Conservation (phyloP, 1,140 invertebrate species). For the Trissolcus basalis region DNA sequence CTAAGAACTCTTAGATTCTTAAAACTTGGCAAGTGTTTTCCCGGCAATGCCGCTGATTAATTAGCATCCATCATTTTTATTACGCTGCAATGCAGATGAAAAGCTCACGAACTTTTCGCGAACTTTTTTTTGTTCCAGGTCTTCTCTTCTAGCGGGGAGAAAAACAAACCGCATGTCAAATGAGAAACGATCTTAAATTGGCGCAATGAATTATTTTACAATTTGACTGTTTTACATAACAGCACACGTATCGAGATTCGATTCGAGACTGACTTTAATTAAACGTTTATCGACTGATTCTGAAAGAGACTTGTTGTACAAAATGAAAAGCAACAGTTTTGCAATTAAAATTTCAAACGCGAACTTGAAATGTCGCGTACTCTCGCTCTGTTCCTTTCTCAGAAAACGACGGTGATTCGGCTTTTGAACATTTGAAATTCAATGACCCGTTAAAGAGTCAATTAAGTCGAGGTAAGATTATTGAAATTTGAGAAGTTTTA, state of each 20-base stretch:
- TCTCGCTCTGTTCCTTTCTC: no score
- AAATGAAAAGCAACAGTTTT: constrained; percentile 9
- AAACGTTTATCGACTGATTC: constrained; percentile 8
- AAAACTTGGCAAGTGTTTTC: constrained; percentile 22
- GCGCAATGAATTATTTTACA: no score
- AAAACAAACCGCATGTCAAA: no score
- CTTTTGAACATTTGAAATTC: neutral
- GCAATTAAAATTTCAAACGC: constrained; percentile 14
- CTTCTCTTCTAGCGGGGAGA: no score
- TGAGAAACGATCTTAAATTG: no score
- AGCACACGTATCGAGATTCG: constrained; percentile 11
- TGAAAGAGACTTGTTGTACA: constrained; percentile 3
- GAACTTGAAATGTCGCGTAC: no score
- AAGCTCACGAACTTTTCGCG: constrained; percentile 9
- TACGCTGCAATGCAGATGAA: neutral
- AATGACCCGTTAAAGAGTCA: neutral
- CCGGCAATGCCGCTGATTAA: constrained; percentile 27
- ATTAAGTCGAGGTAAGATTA: neutral
- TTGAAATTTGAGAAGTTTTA: neutral
- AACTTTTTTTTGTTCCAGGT: no score
- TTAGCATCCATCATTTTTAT: constrained; percentile 20
- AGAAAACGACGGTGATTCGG: neutral
- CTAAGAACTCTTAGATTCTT: neutral
- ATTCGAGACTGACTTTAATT: constrained; percentile 20
- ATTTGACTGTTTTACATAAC: no score